Base-by-base conservation (phyloP, 2,113 vertebrate species). In the Paedocypris sp. region DNA sequence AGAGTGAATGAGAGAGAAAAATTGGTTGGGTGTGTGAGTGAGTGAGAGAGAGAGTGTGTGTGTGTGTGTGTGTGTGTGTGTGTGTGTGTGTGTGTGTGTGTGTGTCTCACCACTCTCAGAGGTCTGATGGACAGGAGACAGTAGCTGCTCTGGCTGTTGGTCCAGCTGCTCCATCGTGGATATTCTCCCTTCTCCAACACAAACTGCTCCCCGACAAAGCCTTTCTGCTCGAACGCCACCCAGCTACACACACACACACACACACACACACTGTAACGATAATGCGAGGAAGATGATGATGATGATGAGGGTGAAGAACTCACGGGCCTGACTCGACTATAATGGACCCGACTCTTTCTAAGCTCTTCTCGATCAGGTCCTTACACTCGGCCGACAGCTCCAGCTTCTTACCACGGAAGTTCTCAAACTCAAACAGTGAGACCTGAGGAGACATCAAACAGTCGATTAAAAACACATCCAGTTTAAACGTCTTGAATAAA, bases 111-210 rank as follows among this genome's bases (percentile, higher is more conserved):
- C 23, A 94, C 85, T 66, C 79, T 86, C 45, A 97, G 75, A 7
- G 90, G 91, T 9, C 87, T 82, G 32, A 93, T 3, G 68, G 93
- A 94, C 74, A 91, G 76, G 25, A 95, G 79, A 72, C 82, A 85
- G 85, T 86, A 86, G 5, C 85, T 92, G 75, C 19, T 83, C 81
- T 83, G 90, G 77, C 90, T 94, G 79, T 86, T 93, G 78, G 90
- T 93, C 92, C 91, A 94, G 38, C 88, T 87, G 51, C 89, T 89
- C 93, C 90, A 95, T 76, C 88, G 86, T 0, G 90, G 91, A 68
- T 91, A 94, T 50, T 92, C 89, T 0, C 92, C 91, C 67, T 91
- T 94, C 82, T 94, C 93, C 78, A 95, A 80, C 50, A 94, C 84
- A 1, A 91, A 95, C 80, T 91, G 92, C 71, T 94, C 91, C 18